A percentile compares a stretch with the other conserved stretches of the same genome.
These are phyloP conservation scores for Oryzias celebensis DNA, from an alignment of 2,113 vertebrate genomes.

Conservation along the genomic window DNA sequence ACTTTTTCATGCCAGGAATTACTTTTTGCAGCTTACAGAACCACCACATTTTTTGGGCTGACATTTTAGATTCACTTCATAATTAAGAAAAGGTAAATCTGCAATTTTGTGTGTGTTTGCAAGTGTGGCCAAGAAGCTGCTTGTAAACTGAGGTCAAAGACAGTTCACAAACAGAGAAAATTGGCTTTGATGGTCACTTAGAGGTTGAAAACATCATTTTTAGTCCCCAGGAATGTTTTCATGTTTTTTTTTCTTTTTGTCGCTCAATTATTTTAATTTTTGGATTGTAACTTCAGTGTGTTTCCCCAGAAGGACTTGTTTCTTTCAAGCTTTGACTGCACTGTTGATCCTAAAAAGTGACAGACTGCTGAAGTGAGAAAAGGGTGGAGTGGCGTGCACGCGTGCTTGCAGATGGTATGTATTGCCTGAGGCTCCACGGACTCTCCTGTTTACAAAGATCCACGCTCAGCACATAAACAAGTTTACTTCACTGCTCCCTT, in stretches of 20 bases:
- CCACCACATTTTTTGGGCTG: too few relatives aligned
- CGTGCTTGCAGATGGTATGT: slow-evolving; percentile 24
- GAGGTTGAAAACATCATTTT: too few relatives aligned
- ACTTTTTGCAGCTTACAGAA: not conserved
- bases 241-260: too few relatives aligned
- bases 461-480: slow-evolving; percentile 2
- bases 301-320: not conserved
- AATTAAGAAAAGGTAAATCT: slow-evolving; percentile 3
- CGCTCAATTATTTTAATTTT: too few relatives aligned
- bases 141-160: slow-evolving; percentile 28
- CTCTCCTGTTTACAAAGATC: slow-evolving; percentile 25
- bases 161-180: not conserved
- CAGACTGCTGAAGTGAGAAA: slow-evolving; percentile 9
- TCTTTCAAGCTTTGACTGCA: slow-evolving; percentile 22
- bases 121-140: not conserved
- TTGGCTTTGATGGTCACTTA: too few relatives aligned
- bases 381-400: slow-evolving; percentile 8
- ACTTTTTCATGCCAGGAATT: not conserved
- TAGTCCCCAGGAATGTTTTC: too few relatives aligned
- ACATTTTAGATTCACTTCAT: too few relatives aligned
- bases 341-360: slow-evolving; percentile 17
- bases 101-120: slow-evolving; percentile 27
- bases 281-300: too few relatives aligned
- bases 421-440: slow-evolving; percentile 22
- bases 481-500: too few relatives aligned